Base-by-base conservation (phyloP, 2,888 invertebrate genomes). In the Hypercompe scribonia region DNA sequence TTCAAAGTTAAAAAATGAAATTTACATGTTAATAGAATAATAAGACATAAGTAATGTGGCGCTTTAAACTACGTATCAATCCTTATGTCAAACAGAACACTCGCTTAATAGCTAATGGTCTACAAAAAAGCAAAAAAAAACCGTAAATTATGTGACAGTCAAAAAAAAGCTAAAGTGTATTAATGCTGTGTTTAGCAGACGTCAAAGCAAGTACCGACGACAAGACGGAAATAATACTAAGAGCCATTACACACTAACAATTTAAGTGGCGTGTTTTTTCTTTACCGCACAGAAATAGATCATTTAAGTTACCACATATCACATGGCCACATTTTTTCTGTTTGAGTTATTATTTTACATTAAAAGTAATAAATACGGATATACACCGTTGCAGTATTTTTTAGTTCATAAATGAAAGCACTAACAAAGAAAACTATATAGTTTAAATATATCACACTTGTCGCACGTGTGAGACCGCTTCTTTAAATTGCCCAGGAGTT, bases 71-170 rank as follows among this genome's bases (percentile, higher is more conserved):
- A 89, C 91, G 82, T 93, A 93, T 94, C 93, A 94, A 94, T 94
- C 90, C 90, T 85, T 83, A 82, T 91, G 93, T 93, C 93, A 93
- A 90, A 90, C 88, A 84, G 85, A 82, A 82, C 84, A 87, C 82
- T 87, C 91, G 91, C 91, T 95, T 95, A 94, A 94, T 94, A 95
- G 94, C 94, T 95, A 94, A 95, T 95, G 95, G 93, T 87, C 91
- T 87, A 91, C 91, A 91, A 92, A 91, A 88, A 83, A 78, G 80
- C 65, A 75, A 84, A 83, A 89, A 92, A 90, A 93, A 93, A 92
- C 88, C 70, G 89, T 93, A 93, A 95, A 93, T 93, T 93, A 95
- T 95, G 94, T 92, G 95, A 94, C 95, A 94, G 92, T 84, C 84
- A 88, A 90, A 94, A 95, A 93, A 94, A 94, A 91, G 86, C 87